A percentile compares a stretch with the other conserved stretches of the same genome.
Evolutionary conservation across 2,113 vertebrate species (phyloP).

Genomic region (Malurus melanocephalus): DNA sequence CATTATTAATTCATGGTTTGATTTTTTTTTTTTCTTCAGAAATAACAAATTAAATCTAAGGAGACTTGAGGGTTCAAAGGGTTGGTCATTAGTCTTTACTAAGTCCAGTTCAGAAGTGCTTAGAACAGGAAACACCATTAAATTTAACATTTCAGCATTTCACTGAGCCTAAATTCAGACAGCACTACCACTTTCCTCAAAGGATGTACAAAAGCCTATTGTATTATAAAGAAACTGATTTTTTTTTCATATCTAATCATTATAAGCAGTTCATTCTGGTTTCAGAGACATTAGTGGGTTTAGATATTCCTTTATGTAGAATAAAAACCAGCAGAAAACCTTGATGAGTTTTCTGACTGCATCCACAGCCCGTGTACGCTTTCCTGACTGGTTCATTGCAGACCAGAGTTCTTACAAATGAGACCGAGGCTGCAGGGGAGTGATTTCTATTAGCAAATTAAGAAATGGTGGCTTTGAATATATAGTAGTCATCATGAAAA

Average conservation of each 20-base stretch:
- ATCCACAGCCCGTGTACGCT: rapidly evolving
- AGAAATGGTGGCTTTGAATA: constrained; percentile 16
- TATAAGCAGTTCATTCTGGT: neutral
- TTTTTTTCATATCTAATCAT: neutral
- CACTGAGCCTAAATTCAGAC: neutral
- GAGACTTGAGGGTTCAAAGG: constrained; percentile 10
- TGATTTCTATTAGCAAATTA: constrained; percentile 36
- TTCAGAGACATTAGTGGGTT: neutral
- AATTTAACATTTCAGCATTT: neutral
- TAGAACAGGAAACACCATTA: constrained; percentile 9
- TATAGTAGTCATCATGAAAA: neutral
- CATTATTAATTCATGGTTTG: constrained; percentile 45
- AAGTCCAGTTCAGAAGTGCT: constrained; percentile 25
- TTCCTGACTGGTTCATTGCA: neutral
- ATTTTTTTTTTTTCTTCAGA: neutral
- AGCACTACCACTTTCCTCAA: neutral
- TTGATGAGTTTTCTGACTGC: neutral
- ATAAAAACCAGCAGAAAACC: neutral
- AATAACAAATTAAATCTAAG: constrained; percentile 38
- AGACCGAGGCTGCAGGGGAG: neutral
- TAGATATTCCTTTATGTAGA: neutral
- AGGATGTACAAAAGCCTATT: neutral
- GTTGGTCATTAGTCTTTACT: constrained; percentile 27
- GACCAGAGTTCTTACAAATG: neutral
- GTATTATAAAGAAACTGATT: neutral